Base-by-base conservation (phyloP, 1,140 invertebrate species). In the Diachasma alloeum region DNA sequence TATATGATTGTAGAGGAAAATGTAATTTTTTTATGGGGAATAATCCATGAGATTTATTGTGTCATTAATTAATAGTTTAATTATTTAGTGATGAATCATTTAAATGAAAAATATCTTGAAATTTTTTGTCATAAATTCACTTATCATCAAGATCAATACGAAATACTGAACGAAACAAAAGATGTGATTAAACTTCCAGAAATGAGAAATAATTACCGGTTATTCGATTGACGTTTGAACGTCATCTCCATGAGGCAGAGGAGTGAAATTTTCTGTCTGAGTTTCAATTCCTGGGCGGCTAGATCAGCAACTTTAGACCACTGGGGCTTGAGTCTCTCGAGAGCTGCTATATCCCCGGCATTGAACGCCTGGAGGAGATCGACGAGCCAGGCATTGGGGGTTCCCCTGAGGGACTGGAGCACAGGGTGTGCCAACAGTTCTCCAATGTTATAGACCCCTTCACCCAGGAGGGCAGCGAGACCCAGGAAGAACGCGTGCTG, bases 401-500 rank as follows among this genome's bases (percentile, higher is more conserved):
- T 97, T 10, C 91, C 91, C 78, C 94, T 94, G 17, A 99, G 89
- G 0, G 95, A 94, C 76, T 97, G 93, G 80, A 99, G 88, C 39
- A 99, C 95, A 2, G 97, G 97, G 92, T 99, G 98, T 22, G 97
- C 96, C 36, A 99, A 93, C 83, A 99, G 89, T 91, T 99, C 98
- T 0, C 98, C 98, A 83, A 99, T 94, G 89, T 99, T 99, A 87
- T 99, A 99, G 17, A 99, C 96, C 46, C 96, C 96, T 83, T 99
- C 96, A 10, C 98, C 98, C 0, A 99, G 87, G 11, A 99, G 91
- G 0, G 98, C 98, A 10, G 98, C 98, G 5, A 99, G 89, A 0
- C 97, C 96, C 15, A 99, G 91, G 81, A 97, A 95, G 86, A 98
- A 97, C 0, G 98, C 98, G 86, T 95, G 94, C 80, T 94, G 94